Evolutionary conservation across 2,888 invertebrate species (phyloP), one percentile per base, ranked within the genome.

Genomic region (Heliconius ismenius): DNA sequence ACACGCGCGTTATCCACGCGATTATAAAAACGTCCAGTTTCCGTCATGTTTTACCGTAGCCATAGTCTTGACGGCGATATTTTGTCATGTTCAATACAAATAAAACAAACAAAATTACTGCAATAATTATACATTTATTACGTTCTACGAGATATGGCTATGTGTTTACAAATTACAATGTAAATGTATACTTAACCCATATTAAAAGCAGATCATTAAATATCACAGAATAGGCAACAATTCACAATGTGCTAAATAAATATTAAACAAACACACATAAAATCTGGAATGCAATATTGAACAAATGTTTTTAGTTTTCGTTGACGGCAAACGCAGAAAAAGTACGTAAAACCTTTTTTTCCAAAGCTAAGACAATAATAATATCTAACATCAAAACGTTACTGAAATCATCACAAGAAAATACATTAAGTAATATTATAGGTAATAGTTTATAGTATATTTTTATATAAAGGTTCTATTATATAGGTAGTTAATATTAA

Each of bases 211-310:
- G 92, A 91, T 91, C 89, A 84, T 84, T 87, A 87, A 84, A 89
- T 93, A 93, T 93, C 93, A 92, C 93, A 93, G 92, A 88, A 86
- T 87, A 90, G 81, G 89, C 90, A 91, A 92, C 88, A 90, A 91
- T 90, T 91, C 89, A 91, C 89, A 90, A 88, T 87, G 90, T 90
- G 91, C 90, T 39, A 84, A 83, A 82, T 88, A 88, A 88, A 86
- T 68, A 70, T 18, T 43, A n/a, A 60, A 77, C 26, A 72, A 15
- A 54, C 86, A 84, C 85, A 79, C 72, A 73, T 76, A 79, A 82
- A 58, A 58, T 58, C n/a, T 58, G 10, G 10, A 58, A 21, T 58
- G 58, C 58, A 54, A 54, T 54, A 54, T 54, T 54, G 54, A 54
- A 73, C 36, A 73, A 18, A 73, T 63, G 4, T 63, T 7, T 39